Evolutionary conservation across 1,140 invertebrate species (phyloP), one percentile per base, ranked within the genome.

Genomic region (Dinothrombium tinctorium): DNA sequence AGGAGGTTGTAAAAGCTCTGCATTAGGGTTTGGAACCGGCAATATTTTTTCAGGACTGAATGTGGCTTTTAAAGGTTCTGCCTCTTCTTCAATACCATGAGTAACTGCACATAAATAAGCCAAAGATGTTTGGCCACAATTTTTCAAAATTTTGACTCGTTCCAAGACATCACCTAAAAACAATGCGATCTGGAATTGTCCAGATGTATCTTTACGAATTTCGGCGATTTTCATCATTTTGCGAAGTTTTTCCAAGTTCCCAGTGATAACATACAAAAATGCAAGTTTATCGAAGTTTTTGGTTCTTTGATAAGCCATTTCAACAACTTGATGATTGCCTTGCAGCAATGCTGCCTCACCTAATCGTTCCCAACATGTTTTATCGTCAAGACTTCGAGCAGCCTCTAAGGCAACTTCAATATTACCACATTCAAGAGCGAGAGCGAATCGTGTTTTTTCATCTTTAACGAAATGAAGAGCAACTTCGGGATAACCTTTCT

Each of bases 171-270:
- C 90, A 2, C 90, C 92, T 7, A 95, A 58, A 15, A 86, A 64
- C 21, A 99, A 58, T 2, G 86, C 83, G 29, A 79, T 90, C 58
- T 95, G 87, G 65, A 87, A 98, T 51, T 96, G 90, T 1, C 84
- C 82, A 9, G 89, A 92, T 0, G 76, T 70, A 54, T 99, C 92
- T 57, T 90, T 90, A 9, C 84, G 64, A 26, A 92, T 87, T 62
- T 92, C 84, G 0, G 87, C 84, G 48, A 98, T 98, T 63, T 95
- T 96, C 62, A 84, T 94, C 92, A 99, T 98, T 61, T 98, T 98
- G 37, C 72, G 70, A 35, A 99, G 62, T 58, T 99, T 99, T 33
- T 98, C 92, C 49, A 95, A 61, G 61, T 99, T 98, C 15, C 94
- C 94, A 25, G 92, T 98, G 43, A 99, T 90, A 5, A 98, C 63